phyloP scores from a whole-genome alignment of 2,797 vertebrate species.

The Scomberomorus guttatus region DNA sequence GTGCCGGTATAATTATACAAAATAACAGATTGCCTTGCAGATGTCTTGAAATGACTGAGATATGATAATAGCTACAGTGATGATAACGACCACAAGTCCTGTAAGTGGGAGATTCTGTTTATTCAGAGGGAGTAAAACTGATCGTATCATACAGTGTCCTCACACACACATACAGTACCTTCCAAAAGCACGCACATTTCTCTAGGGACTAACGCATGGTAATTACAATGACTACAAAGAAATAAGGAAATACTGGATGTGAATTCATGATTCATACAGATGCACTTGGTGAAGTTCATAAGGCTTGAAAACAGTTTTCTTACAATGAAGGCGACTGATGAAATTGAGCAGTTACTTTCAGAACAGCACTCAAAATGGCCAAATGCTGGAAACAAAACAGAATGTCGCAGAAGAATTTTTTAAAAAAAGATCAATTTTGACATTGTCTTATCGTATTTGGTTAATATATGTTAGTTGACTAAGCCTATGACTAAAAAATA shows the following conservation, averaged over 20 bases:
- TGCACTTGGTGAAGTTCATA: background rate
- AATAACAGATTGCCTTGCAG: conserved; percentile 35
- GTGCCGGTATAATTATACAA: conserved; percentile 1
- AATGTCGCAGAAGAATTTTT: no score
- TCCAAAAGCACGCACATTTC: conserved; percentile 4
- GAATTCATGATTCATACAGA: conserved; percentile 9
- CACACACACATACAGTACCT: conserved; percentile 6
- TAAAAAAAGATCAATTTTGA: background rate
- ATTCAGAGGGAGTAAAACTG: background rate
- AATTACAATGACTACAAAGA: background rate
- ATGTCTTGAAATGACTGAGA: conserved; percentile 31
- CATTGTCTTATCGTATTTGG: background rate
- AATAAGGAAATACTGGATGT: conserved; percentile 3
- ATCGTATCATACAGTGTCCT: conserved; percentile 13
- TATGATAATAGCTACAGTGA: conserved; percentile 39
- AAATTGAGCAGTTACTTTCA: background rate
- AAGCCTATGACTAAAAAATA: background rate
- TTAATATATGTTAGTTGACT: background rate
- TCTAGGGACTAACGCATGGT: background rate
- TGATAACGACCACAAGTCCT: conserved; percentile 30
- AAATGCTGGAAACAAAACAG: background rate
- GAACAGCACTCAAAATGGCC: background rate
- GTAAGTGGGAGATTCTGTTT: conserved; percentile 38
- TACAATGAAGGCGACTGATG: background rate
- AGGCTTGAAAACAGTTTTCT: background rate